Base-by-base conservation (phyloP, 1,140 invertebrate genomes). In the Diorhabda sublineata region DNA sequence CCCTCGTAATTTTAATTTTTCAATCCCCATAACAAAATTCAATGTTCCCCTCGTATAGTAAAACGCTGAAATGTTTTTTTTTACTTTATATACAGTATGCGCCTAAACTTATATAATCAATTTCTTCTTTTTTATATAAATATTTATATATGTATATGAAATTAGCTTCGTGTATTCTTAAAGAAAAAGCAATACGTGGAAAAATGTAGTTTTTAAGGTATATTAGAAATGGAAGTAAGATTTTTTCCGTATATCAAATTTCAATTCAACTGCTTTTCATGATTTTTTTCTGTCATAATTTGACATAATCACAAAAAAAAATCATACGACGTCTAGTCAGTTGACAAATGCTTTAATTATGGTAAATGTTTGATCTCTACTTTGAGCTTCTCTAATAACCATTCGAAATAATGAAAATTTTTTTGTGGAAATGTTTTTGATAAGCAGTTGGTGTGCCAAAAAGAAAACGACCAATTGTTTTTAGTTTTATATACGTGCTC, bases 161-260 rank as follows among this genome's bases (percentile, higher is more conserved):
- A 66, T 57, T 57, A 57, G 64, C 64, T 66, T 66, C 64, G 64
- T 66, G 64, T 66, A 66, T 66, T 66, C 64, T 42, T 66, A 66
- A 41, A 66, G 64, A 58, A 66, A 66, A 66, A 66, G 64, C 64
- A 66, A 66, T 66, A 66, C 58, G 26, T 58, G 8, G 42, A 57
- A 42, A 66, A 6, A 26, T 26, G 26, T 26, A 26, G 43, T n/a
- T 62, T 62, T 62, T 45, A 42, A 62, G 42, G 57, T 5, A 58
- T 58, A 58, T 5, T 58, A 11, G 4, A n/a, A 26, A 11, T 4
- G 3, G 26, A 3, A 58, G 26, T 11, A 41, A 61, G 41, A 61
- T 26, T 9, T 7, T 5, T 7, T 42, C 59, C 5, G 4, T 11
- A 9, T 26, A 4, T 0, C 59, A 42, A 61, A 42, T 61, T 26